A percentile compares a stretch with the other conserved stretches of the same genome.
Conservation (phyloP, 2,113 vertebrate species). For the Cinclus cinclus region DNA sequence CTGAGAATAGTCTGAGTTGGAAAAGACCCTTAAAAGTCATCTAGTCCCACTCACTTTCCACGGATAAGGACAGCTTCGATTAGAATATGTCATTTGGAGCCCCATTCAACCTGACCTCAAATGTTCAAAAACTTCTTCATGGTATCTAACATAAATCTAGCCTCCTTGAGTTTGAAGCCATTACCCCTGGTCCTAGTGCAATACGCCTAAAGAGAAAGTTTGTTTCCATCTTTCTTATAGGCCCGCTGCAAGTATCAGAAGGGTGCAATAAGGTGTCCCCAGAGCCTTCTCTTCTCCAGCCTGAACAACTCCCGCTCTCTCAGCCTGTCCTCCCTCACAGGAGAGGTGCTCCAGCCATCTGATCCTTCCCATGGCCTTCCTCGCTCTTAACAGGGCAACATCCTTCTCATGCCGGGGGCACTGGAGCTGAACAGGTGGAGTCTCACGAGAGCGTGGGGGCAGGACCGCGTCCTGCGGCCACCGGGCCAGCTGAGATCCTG, state of each 20-base stretch:
- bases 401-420: background rate
- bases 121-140: background rate
- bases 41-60: background rate
- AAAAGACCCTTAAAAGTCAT: background rate
- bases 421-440: background rate
- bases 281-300: background rate
- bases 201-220: accelerated
- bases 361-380: background rate
- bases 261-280: background rate
- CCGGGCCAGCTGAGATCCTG: accelerated
- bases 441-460: background rate
- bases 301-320: background rate
- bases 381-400: background rate
- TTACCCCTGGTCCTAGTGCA: background rate
- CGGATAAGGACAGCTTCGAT: background rate
- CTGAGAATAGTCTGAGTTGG: background rate
- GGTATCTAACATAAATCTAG: background rate
- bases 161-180: background rate
- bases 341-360: background rate
- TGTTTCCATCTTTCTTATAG: background rate
- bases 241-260: background rate
- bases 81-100: background rate
- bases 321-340: background rate
- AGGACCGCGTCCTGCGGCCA: accelerated
- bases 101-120: background rate